Conservation (phyloP, 2,888 invertebrate genomes). For the Schizotus pectinicornis region DNA sequence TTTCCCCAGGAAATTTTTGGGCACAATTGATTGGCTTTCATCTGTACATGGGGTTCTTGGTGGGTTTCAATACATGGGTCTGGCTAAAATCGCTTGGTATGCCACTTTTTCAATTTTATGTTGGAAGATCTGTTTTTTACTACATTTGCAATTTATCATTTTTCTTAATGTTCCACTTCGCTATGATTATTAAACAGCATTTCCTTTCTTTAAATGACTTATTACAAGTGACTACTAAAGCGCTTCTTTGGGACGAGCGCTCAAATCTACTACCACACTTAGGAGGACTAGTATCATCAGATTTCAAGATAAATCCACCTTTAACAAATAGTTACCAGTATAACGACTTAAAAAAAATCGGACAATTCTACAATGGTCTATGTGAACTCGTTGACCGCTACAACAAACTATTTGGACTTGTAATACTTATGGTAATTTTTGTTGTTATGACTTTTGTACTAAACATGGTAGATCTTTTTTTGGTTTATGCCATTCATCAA, state of each 20-base stretch:
- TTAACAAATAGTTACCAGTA: background rate
- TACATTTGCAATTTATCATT: conserved; percentile 8
- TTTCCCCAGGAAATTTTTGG: background rate
- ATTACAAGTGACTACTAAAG: conserved; percentile 2
- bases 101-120: conserved; percentile 7
- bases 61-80: conserved; percentile 11
- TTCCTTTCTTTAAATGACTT: background rate
- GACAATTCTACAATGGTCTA: background rate
- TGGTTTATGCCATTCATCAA: conserved; percentile 13
- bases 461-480: conserved; percentile 13
- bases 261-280: background rate
- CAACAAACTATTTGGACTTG: conserved; percentile 7
- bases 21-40: conserved; percentile 6
- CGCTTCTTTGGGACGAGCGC: conserved; percentile 6
- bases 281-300: background rate
- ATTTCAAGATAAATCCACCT: too few relatives aligned
- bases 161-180: conserved; percentile 7
- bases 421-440: conserved; percentile 4
- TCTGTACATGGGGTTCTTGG: conserved; percentile 3
- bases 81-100: conserved; percentile 4
- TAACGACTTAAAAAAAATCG: background rate
- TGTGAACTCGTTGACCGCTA: conserved; percentile 9
- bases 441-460: conserved; percentile 5
- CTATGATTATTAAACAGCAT: conserved; percentile 4
- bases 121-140: conserved; percentile 11